phyloP scores from a whole-genome alignment of 2,797 vertebrate species.

The Toxotes lorentzi region DNA sequence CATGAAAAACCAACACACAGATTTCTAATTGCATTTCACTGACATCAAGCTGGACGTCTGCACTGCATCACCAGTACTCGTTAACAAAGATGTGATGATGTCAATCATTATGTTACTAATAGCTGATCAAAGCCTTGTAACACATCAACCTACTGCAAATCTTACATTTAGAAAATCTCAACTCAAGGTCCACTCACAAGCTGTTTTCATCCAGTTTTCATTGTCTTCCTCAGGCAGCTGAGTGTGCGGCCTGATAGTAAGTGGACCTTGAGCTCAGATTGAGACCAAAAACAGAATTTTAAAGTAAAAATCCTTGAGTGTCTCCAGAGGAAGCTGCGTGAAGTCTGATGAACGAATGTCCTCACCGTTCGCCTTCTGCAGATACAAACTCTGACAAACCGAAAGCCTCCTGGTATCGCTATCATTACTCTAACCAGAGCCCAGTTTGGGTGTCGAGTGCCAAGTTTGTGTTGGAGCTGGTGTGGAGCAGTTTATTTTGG shows the following conservation, averaged over 20 bases:
- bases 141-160: neutral
- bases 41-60: no score
- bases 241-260: no score
- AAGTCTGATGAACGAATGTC: no score
- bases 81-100: no score
- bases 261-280: no score
- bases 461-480: neutral
- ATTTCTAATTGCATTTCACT: neutral
- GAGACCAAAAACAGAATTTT: no score
- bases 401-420: neutral
- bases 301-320: no score
- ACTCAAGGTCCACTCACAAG: neutral
- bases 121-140: neutral
- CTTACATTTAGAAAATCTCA: neutral
- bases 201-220: neutral
- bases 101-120: neutral
- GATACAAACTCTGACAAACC: neutral
- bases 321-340: no score
- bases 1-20: neutral
- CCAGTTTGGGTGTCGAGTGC: constrained; percentile 1
- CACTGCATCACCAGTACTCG: no score
- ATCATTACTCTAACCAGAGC: neutral
- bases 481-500: constrained; percentile 39
- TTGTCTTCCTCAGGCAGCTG: no score
- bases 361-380: no score